Evolutionary conservation across 1,140 invertebrate species (phyloP).

Genomic region (Arctopsyche grandis): DNA sequence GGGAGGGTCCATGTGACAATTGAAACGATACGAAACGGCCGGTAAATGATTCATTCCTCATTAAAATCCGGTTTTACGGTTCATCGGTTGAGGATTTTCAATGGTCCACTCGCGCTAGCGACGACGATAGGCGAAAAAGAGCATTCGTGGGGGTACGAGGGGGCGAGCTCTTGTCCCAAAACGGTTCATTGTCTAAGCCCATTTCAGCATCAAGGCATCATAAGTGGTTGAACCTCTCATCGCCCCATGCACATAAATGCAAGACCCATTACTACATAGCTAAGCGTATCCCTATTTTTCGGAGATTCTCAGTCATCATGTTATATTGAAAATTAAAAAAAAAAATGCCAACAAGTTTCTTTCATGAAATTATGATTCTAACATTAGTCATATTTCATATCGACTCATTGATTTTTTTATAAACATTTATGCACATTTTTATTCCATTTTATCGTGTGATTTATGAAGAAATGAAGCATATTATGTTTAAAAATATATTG

Average conservation of each 20-base stretch:
- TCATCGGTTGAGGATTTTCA: slow-evolving; percentile 43
- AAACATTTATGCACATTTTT: too few species aligned
- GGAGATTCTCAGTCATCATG: too few species aligned
- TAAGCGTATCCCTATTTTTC: not conserved
- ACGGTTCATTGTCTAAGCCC: slow-evolving; percentile 53
- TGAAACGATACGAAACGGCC: not conserved
- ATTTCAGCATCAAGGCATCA: slow-evolving; percentile 34
- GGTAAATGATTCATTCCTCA: slow-evolving; percentile 47
- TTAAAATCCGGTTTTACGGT: slow-evolving; percentile 49
- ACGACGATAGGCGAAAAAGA: slow-evolving; percentile 45
- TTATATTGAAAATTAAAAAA: too few species aligned
- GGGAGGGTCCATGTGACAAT: not conserved
- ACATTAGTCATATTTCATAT: too few species aligned
- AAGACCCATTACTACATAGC: slow-evolving; percentile 36
- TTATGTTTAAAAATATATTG: too few species aligned
- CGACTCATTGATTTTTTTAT: too few species aligned
- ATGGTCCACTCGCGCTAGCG: not conserved
- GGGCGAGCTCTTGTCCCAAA: slow-evolving; percentile 47
- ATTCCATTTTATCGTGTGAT: too few species aligned
- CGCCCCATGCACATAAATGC: slow-evolving; percentile 30
- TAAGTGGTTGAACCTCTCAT: slow-evolving; percentile 36
- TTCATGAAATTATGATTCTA: too few species aligned
- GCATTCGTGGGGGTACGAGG: slow-evolving; percentile 48
- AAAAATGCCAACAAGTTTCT: too few species aligned
- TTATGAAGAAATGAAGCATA: too few species aligned